Conservation (phyloP, 2,888 invertebrate species). For the Elegia similella region DNA sequence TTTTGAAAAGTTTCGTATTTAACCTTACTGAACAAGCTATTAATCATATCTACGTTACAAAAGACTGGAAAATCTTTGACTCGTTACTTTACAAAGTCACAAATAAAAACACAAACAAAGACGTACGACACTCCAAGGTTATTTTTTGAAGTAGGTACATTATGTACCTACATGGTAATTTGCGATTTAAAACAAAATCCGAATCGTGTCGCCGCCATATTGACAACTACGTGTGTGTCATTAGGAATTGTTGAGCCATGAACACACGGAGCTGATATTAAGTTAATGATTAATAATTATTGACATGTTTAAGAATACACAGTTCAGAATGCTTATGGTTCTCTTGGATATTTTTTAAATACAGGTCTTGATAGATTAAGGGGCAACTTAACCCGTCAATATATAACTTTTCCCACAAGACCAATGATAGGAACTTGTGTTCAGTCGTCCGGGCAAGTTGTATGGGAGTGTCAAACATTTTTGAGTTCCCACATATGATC, state of each 20-base stretch:
- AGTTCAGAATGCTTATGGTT: too few relatives aligned
- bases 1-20: not conserved
- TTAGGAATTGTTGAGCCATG: conserved; percentile 5
- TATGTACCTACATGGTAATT: not conserved
- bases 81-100: not conserved
- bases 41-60: not conserved
- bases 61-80: not conserved
- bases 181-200: conserved; percentile 9
- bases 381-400: too few relatives aligned
- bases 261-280: not conserved
- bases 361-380: too few relatives aligned
- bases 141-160: not conserved
- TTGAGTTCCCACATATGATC: too few relatives aligned
- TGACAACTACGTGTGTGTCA: conserved; percentile 12
- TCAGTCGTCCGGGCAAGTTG: too few relatives aligned
- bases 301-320: not conserved
- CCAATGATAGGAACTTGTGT: too few relatives aligned
- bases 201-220: conserved; percentile 12
- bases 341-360: too few relatives aligned
- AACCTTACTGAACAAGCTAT: not conserved
- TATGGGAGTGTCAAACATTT: too few relatives aligned
- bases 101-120: conserved; percentile 6
- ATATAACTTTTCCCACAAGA: too few relatives aligned
- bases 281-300: not conserved
- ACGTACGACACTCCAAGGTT: conserved; percentile 7